Base-by-base conservation (phyloP, 2,797 vertebrate genomes). In the Bovichtus diacanthus region DNA sequence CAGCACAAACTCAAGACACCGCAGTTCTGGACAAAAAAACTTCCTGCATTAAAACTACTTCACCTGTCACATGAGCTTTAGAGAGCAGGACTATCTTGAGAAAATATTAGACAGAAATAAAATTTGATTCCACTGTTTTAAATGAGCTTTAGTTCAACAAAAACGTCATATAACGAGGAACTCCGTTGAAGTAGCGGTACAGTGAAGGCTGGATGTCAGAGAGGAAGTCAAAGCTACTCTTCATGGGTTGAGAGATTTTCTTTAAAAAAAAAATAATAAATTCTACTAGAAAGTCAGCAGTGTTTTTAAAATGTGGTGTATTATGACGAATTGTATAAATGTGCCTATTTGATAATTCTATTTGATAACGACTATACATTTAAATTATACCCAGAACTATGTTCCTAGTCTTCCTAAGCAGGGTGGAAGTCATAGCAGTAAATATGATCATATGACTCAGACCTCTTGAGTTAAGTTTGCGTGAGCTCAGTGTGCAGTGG, bases 401-500 rank as follows among this genome's bases (percentile, higher is more conserved):
- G 56, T 55, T 73, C 11, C 6, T 5, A 36, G n/a, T 27, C 47
- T 68, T 27, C 60, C n/a, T 41, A 4, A 47, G 76, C 61, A 18
- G 50, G 44, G 19, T 55, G 31, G 49, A 43, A 66, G 53, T 75
- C 47, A n/a, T 44, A 58, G 69, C 49, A 15, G 77, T 43, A 61
- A 41, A 38, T 72, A 29, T 21, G 75, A 86, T 89, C 87, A 90
- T 56, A 39, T 88, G 86, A 90, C 74, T 72, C 70, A 36, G 76
- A 56, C 70, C 80, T 82, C 55, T 85, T 4, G 60, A 73, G 80
- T 79, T 70, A 47, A 55, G 72, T 90, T 81, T 84, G 81, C 82
- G 80, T 74, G 81, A 84, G 78, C 85, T 81, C 82, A 71, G 82
- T 84, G 81, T 87, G 85, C 64, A 59, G 80, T 19, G 80, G 61